A percentile compares a stretch with the other conserved stretches of the same genome.
phyloP scores from a whole-genome alignment of 2,797 vertebrate genomes.

The Limosa lapponica region DNA sequence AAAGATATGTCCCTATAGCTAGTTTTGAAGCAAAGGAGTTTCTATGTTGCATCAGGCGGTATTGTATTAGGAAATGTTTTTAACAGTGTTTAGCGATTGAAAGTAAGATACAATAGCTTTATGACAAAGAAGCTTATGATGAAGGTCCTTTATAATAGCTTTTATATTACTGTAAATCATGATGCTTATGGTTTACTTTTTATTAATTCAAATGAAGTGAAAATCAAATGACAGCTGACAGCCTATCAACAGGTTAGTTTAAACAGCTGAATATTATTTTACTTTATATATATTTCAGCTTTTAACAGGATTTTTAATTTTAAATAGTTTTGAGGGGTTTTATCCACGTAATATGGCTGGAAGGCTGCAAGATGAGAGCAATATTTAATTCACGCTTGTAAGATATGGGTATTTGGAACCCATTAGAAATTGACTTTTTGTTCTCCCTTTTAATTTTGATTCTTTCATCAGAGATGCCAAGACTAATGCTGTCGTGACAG shows the following conservation, averaged over 20 bases:
- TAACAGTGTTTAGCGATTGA: conserved; percentile 67
- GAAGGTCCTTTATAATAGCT: conserved; percentile 61
- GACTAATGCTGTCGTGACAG: conserved; percentile 71
- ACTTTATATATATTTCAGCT: conserved; percentile 54
- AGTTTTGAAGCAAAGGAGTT: conserved; percentile 58
- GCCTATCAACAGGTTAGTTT: conserved; percentile 63
- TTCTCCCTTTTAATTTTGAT: conserved; percentile 70
- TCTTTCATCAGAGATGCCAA: conserved; percentile 69
- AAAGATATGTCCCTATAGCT: not conserved
- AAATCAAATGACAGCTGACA: conserved; percentile 70
- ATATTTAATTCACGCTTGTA: conserved; percentile 63
- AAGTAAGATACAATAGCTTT: conserved; percentile 67
- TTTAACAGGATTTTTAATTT: conserved; percentile 57
- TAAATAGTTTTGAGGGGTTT: conserved; percentile 41
- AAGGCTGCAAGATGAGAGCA: conserved; percentile 57
- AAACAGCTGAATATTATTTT: conserved; percentile 61
- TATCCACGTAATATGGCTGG: conserved; percentile 17
- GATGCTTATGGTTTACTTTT: conserved; percentile 66
- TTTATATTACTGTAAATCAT: conserved; percentile 67
- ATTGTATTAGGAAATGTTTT: conserved; percentile 59
- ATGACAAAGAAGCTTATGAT: conserved; percentile 69
- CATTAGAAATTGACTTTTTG: conserved; percentile 65
- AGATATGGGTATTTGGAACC: conserved; percentile 62
- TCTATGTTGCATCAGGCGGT: not conserved
- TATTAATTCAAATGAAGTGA: conserved; percentile 69